Base-by-base conservation (phyloP, 2,797 vertebrate species). In the Mus spretus region DNA sequence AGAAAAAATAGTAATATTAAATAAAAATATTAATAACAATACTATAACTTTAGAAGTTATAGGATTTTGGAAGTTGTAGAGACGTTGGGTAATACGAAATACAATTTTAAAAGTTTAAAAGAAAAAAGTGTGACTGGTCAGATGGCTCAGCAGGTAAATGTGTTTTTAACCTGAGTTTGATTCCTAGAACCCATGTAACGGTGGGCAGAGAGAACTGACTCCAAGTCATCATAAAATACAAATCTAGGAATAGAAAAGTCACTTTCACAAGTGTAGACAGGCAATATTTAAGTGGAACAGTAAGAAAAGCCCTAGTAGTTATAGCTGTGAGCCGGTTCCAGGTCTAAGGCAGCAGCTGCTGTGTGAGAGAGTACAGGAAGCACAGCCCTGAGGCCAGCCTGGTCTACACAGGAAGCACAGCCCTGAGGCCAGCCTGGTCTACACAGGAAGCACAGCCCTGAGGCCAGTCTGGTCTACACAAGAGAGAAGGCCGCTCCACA, bases 211-310 rank as follows among this genome's bases (percentile, higher is more conserved):
- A 87, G 50, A 57, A 87, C 22, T 19, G 53, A 87, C 9, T 74
- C 14, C 15, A 70, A 87, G 63, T n/a, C 50, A 34, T 53, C 53
- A 85, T 67, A 85, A 40, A 86, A 6, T 24, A 93, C n/a, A 96
- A 92, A 86, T 72, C 28, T 53, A 95, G 59, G 77, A 77, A 96
- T 47, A 67, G 82, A 87, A 86, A 91, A 80, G n/a, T 67, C 47
- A 77, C 8, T 50, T 93, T 78, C 37, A 95, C 70, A 84, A 88
- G 40, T n/a, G 83, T 2, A 44, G 78, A 15, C 1, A 70, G 50
- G 53, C 34, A 86, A 47, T 26, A 80, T 70, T 95, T 20, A 75
- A 92, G 65, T 79, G 44, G 20, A 78, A 84, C 19, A 79, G 59
- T 63, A 67, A 87, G 59, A 53, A 92, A 59, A 74, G 57, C 37